These are phyloP conservation scores for Drosophila baimaii DNA, from an alignment of 1,140 invertebrate genomes.

Conservation along the genomic window DNA sequence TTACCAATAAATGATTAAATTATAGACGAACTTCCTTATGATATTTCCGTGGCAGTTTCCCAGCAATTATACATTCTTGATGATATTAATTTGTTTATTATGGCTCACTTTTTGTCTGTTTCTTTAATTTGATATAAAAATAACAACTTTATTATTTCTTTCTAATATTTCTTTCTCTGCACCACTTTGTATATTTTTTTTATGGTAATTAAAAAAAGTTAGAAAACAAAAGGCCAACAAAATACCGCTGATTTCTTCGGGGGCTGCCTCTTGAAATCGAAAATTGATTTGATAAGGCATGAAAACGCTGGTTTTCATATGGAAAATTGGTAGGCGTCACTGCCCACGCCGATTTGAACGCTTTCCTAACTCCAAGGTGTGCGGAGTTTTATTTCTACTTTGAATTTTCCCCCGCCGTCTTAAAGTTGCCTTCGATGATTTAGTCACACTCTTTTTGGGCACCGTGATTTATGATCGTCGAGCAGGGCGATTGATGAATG, in stretches of 20 bases:
- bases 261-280: slow-evolving; percentile 30
- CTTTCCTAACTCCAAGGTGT: slow-evolving; percentile 53
- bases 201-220: slow-evolving; percentile 71
- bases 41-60: not conserved
- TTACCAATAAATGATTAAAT: no score
- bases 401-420: slow-evolving; percentile 1
- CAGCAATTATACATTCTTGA: not conserved
- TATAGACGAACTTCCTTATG: not conserved
- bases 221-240: slow-evolving; percentile 59
- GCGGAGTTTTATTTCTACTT: slow-evolving; percentile 19
- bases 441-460: slow-evolving; percentile 51
- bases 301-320: slow-evolving; percentile 47
- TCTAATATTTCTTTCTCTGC: slow-evolving; percentile 1
- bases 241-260: slow-evolving; percentile 51
- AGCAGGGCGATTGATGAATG: slow-evolving; percentile 47
- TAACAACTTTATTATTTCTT: no score
- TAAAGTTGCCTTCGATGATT: slow-evolving; percentile 24
- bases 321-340: slow-evolving; percentile 66
- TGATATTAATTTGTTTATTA: not conserved
- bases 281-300: slow-evolving; percentile 75
- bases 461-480: slow-evolving; percentile 34
- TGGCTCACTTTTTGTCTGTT: no score
- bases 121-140: no score
- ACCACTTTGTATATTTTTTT: slow-evolving; percentile 38
- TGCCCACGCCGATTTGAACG: slow-evolving; percentile 61